Base-by-base conservation (phyloP, 2,113 vertebrate species). In the Nannobrachium achirus region DNA sequence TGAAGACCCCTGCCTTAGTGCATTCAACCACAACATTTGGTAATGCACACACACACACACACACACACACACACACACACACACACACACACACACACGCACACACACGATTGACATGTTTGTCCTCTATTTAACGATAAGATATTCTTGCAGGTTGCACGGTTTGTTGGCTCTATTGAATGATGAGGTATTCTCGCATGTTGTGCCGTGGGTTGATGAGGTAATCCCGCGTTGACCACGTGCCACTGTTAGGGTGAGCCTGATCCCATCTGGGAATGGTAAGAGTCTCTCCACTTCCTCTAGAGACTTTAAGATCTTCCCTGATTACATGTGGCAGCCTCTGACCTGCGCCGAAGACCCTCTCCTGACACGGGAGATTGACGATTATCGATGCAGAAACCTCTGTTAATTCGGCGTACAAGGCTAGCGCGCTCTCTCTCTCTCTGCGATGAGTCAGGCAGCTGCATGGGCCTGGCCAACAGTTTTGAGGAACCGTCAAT, bases 361-460 rank as follows among this genome's bases (percentile, higher is more conserved):
- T 84, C 86, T 79, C 75, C 88, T 92, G 88, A 86, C 88, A 88
- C 46, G 83, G 85, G 86, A 91, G 90, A 92, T 79, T 93, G 92
- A 93, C 84, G 84, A 77, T 83, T 84, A 93, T 89, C 7, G 87
- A 91, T 89, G 92, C 89, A 89, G 92, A 94, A 93, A 92, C 78
- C 76, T 86, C 63, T 80, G 66, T 69, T 86, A 89, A 92, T 92
- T 91, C 83, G 65, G 78, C 81, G 62, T 89, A 72, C 69, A 61
- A 78, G 88, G 73, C 72, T 67, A 75, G 75, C 55, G 66, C 19
- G 18, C 71, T 70, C 71, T 80, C 63, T 81, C 19, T 15, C 71
- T 70, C 71, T 80, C 63, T 81, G 64, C 78, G 73, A 56, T 71
- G 52, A 68, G 74, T 71, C 67, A 40, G 48, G 63, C 69, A 80